Base-by-base conservation (phyloP, 2,113 vertebrate genomes). In the Scytalopus superciliaris region DNA sequence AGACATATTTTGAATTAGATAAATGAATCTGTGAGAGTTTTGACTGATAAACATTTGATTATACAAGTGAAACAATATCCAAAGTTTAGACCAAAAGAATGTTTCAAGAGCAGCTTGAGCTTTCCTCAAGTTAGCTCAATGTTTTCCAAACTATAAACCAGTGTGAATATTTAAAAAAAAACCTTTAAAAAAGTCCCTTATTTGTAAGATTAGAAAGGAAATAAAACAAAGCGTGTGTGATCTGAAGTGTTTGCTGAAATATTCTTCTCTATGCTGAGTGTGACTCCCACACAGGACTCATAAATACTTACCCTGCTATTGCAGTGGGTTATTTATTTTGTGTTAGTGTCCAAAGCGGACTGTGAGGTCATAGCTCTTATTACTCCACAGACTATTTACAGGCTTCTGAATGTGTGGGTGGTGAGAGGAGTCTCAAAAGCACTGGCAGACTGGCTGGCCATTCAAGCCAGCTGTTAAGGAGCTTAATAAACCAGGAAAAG, bases 231-330 rank as follows among this genome's bases (percentile, higher is more conserved):
- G 23, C 24, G 21, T 86, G 42, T 66, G 27, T 59, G 44, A 84
- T 79, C 73, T 93, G 70, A 85, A 94, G 66, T n/a, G 45, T 86
- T 97, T 88, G 56, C 50, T 93, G 91, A 89, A 95, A 76, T 93
- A 94, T 63, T 93, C 33, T 47, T 93, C 83, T 60, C 35, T 63
- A 8, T 59, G 42, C 24, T 90, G 85, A 88, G 82, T 95, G 47
- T 70, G 60, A 67, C 64, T 93, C 56, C 47, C 7, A 4, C 45
- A 52, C 10, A 77, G 14, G 82, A 75, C 60, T 74, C 85, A 47
- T 93, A 96, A 96, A 94, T 93, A 90, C 86, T 81, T 80, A 84
- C 4, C 13, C 55, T 16, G 22, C 33, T 91, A 68, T 80, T 90
- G 55, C 42, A 88, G 52, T 37, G 17, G 28, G 8, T 93, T 91